Base-by-base conservation (phyloP, 2,797 vertebrate genomes). In the Lepus oiostolus region DNA sequence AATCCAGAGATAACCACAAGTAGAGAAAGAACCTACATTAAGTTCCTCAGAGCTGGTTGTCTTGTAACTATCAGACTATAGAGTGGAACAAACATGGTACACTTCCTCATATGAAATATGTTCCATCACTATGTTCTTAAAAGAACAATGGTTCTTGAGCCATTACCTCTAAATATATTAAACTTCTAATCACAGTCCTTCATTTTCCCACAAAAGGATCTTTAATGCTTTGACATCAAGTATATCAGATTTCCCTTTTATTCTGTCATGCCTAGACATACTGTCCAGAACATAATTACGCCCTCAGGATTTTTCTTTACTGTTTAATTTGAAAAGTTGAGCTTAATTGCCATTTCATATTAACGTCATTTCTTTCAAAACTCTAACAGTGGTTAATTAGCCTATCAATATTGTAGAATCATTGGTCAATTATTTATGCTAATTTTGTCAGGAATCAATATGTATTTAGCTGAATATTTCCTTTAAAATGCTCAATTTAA, bases 371-470 rank as follows among this genome's bases (percentile, higher is more conserved):
- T 93, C 38, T 70, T 83, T 95, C n/a, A 67, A 77, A 86, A 83
- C 79, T 79, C 22, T 42, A 68, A 88, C 79, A 97, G 70, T 88
- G 62, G 14, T 86, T 91, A 67, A 90, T 93, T 86, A 94, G 4
- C 0, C 21, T 88, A 22, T 67, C 9, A 58, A 81, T 42, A 72
- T 28, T 10, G 7, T 21, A 47, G 63, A 86, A 67, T 86, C 60
- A 47, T 47, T 85, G 77, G 24, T 92, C 74, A 52, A 63, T 88
- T 75, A 60, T n/a, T 54, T 79, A 26, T 83, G 71, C 62, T 91
- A 79, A 88, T 71, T 75, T 77, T 75, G 32, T 81, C 80, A 84
- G 79, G 26, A 88, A 74, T 50, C 77, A 72, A 72, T 76, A 74
- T 7, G 9, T 50, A 22, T 75, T 92, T 72, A 62, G 47, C 77